Evolutionary conservation across 2,113 vertebrate species (phyloP), one percentile per base, ranked within the genome.

Genomic region (Rhineura floridana): DNA sequence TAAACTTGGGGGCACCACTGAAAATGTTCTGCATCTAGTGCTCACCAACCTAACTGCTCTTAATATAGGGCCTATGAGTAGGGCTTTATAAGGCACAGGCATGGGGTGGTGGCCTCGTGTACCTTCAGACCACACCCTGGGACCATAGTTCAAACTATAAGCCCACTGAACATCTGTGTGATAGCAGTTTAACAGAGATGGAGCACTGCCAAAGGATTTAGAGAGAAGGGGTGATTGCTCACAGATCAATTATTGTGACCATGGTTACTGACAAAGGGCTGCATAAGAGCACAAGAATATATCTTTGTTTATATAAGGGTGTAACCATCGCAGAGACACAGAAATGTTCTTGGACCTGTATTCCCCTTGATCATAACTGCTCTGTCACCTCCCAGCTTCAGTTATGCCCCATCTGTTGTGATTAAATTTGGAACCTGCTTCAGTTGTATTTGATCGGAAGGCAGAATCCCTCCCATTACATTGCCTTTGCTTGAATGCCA

Each of bases 211-310:
- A 23, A 73, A 30, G 63, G 25, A 17, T 65, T 73, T 69, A 30
- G 13, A 30, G 10, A 46, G 63, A 75, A 50, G 3, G 5, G 39
- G 28, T 1, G 76, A 23, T 44, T 10, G 67, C n/a, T 42, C 52
- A n/a, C 83, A 73, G 36, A 25, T 82, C 77, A 88, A 67, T 73
- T 82, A 44, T 89, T 85, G 30, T 87, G 59, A 87, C 76, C 90
- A 91, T 91, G 87, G 89, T 93, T 90, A 86, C 83, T 70, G 82
- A 84, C 65, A 87, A 91, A 90, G 88, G 91, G 86, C 75, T 84
- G 7, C 70, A 81, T n/a, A 50, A 50, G 2, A 44, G 4, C 39
- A n/a, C 52, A 62, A n/a, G 21, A 77, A 65, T 42, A 48, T 12
- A 76, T 33, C 21, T 76, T 42, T 44, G 48, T 76, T 62, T 85